phyloP scores from a whole-genome alignment of 2,797 vertebrate genomes.

The Myotis vivesi region DNA sequence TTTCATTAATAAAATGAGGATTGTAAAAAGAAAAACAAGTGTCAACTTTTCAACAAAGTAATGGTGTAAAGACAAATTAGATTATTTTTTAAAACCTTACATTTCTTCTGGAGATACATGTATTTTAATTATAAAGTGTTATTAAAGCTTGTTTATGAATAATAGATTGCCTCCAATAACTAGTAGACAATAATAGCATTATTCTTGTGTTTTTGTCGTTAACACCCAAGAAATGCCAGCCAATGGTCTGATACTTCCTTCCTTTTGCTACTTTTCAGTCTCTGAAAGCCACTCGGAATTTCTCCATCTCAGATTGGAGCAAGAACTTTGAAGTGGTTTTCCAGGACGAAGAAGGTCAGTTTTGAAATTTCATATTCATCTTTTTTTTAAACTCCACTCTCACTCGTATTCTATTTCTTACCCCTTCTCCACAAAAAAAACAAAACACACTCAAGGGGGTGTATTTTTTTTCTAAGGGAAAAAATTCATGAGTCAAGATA shows the following conservation, averaged over 20 bases:
- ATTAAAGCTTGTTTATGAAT: background rate
- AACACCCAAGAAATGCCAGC: background rate
- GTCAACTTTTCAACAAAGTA: background rate
- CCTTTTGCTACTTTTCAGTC: conserved; percentile 85
- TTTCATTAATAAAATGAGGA: conserved; percentile 56
- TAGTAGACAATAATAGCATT: background rate
- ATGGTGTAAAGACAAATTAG: background rate
- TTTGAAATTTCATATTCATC: conserved; percentile 54
- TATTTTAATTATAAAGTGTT: background rate
- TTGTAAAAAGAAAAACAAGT: background rate
- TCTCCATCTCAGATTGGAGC: conserved; percentile 98
- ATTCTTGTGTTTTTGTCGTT: background rate
- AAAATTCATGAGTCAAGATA: background rate
- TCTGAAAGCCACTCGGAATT: conserved; percentile 95
- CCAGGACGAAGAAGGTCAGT: conserved; percentile 98
- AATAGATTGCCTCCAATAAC: background rate
- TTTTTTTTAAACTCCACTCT: background rate
- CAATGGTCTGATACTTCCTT: conserved; percentile 44
- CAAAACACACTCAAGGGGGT: background rate
- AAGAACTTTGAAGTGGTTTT: conserved; percentile 99
- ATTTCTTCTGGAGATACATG: background rate
- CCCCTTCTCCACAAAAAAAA: background rate
- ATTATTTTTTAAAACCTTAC: conserved; percentile 37
- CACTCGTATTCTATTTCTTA: background rate
- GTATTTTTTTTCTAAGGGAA: background rate